These are phyloP conservation scores for Drosophila melanica DNA, from an alignment of 1,140 invertebrate genomes.

Conservation along the genomic window DNA sequence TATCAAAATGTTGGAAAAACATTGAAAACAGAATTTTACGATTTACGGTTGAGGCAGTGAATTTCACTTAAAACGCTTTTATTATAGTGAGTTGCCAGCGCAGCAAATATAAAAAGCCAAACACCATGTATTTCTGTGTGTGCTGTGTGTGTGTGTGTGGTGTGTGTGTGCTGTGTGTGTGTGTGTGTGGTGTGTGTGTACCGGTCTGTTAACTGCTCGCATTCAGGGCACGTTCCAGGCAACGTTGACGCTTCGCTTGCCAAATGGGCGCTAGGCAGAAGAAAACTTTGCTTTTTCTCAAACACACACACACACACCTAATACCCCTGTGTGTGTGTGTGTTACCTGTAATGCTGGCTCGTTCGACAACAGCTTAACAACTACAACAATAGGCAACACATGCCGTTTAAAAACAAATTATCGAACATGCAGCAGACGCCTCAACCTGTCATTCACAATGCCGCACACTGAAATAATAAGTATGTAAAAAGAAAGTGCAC, in stretches of 20 bases:
- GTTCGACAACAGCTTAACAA: conserved; percentile 65
- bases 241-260: conserved; percentile 73
- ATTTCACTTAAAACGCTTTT: conserved; percentile 82
- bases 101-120: conserved; percentile 29
- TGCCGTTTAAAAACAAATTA: conserved; percentile 81
- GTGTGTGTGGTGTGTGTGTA: conserved; percentile 24
- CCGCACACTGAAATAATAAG: conserved; percentile 66
- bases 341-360: conserved; percentile 63
- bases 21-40: conserved; percentile 78
- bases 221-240: conserved; percentile 75
- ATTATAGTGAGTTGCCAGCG: conserved; percentile 62
- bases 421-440: conserved; percentile 68
- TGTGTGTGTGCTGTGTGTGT: conserved; percentile 19
- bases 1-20: conserved; percentile 34
- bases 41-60: conserved; percentile 73
- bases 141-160: background rate
- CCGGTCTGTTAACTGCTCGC: conserved; percentile 58
- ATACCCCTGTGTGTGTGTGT: conserved; percentile 27
- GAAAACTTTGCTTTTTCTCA: conserved; percentile 63
- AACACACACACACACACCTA: conserved; percentile 47
- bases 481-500: conserved; percentile 14
- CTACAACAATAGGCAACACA: conserved; percentile 31
- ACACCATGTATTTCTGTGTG: conserved; percentile 9
- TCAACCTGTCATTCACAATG: conserved; percentile 61
- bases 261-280: conserved; percentile 55